These are phyloP conservation scores for Pachypanchax playfairii DNA, from an alignment of 2,113 vertebrate species.

Conservation along the genomic window DNA sequence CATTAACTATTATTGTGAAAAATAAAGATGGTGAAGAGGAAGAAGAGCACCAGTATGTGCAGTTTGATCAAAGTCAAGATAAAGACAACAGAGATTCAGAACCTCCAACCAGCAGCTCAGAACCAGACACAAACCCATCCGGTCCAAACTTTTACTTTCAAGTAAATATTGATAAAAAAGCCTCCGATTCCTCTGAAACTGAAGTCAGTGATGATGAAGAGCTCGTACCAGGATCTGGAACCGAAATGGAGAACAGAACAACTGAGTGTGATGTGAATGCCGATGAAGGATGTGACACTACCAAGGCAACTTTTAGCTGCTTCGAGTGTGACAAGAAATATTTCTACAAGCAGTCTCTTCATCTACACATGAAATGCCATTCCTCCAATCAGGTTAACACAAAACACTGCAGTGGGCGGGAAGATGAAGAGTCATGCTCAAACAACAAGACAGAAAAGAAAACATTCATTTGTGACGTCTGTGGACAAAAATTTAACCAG, in stretches of 20 bases:
- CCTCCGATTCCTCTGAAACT: constrained; percentile 5
- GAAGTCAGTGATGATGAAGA: constrained; percentile 6
- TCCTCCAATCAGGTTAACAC: neutral
- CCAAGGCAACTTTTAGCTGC: neutral
- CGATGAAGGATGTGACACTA: neutral
- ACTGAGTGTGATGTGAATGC: neutral
- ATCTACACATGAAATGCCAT: constrained; percentile 20
- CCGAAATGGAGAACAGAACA: too few species aligned
- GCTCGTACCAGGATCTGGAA: neutral
- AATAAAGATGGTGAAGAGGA: constrained; percentile 5
- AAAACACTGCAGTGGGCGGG: neutral
- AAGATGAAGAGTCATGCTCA: neutral
- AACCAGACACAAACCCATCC: neutral
- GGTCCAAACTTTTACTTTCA: neutral
- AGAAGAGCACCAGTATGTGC: neutral
- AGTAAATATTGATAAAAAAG: neutral
- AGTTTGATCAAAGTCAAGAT: neutral
- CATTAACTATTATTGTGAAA: constrained; percentile 4
- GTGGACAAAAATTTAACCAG: neutral
- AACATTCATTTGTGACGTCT: constrained; percentile 5
- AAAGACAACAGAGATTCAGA: neutral
- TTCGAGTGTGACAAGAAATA: fast-evolving
- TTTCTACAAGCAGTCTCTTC: constrained; percentile 13
- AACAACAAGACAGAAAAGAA: neutral
- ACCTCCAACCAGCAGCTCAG: constrained; percentile 10